These are phyloP conservation scores for Syrrhaptes paradoxus DNA, from an alignment of 2,113 vertebrate genomes.

Conservation along the genomic window DNA sequence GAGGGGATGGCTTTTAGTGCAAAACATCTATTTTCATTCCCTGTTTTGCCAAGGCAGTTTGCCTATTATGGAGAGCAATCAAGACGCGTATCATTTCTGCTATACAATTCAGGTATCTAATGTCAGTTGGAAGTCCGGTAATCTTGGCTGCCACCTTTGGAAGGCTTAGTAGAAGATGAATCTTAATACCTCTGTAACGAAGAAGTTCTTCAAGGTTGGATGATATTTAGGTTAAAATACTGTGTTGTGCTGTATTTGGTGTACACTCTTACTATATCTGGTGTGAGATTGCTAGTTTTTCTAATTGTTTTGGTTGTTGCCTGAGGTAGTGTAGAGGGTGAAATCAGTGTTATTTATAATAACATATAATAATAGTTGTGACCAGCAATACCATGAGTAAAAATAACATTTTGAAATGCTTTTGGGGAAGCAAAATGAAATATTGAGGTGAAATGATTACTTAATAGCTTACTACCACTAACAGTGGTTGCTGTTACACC, in stretches of 20 bases:
- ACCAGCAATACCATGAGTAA: neutral
- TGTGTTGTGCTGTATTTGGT: neutral
- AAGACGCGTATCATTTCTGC: neutral
- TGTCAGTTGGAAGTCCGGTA: neutral
- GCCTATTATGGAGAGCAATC: neutral
- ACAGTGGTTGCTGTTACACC: neutral
- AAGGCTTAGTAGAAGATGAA: neutral
- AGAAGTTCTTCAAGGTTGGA: neutral
- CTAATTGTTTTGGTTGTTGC: neutral
- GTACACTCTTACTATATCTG: neutral
- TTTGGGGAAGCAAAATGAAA: slow-evolving; percentile 11
- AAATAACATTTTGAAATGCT: slow-evolving; percentile 26
- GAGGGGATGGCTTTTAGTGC: neutral
- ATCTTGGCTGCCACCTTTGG: neutral
- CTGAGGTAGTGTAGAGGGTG: neutral
- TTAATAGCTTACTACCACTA: neutral
- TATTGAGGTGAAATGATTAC: neutral
- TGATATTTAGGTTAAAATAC: neutral
- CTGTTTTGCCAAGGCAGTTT: neutral
- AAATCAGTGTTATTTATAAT: slow-evolving; percentile 22
- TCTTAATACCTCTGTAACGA: neutral
- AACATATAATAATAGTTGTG: neutral
- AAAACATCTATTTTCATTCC: neutral
- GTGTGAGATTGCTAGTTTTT: neutral
- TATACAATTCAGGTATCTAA: neutral